Percentiles rank a stretch among this genome's conserved stretches.
Evolutionary conservation across 2,888 invertebrate species (phyloP).

Genomic region (Sepiola atlantica): DNA sequence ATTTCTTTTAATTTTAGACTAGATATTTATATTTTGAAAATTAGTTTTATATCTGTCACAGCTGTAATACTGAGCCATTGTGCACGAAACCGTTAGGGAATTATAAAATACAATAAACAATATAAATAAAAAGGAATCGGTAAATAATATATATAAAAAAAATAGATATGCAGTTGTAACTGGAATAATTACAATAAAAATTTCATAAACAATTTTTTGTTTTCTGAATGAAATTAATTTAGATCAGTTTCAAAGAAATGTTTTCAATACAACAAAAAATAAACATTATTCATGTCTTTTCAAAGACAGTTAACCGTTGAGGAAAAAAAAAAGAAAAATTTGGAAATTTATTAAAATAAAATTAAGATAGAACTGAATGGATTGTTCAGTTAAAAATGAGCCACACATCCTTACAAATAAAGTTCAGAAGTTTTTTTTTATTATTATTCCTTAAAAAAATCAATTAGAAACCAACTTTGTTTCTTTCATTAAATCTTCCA

Average conservation of each 20-base stretch:
- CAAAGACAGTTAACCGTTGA: neutral
- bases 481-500: neutral
- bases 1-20: neutral
- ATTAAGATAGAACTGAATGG: neutral
- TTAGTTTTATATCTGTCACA: neutral
- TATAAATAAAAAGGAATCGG: neutral
- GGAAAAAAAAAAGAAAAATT: neutral
- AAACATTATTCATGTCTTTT: neutral
- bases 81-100: neutral
- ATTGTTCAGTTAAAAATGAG: neutral
- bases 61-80: conserved; percentile 3
- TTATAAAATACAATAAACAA: conserved; percentile 24
- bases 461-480: neutral
- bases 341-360: neutral
- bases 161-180: neutral
- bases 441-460: neutral
- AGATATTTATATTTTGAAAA: neutral
- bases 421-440: neutral
- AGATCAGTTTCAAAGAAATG: neutral
- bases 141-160: neutral
- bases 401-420: neutral
- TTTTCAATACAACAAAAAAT: conserved; percentile 24
- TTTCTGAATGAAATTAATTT: neutral
- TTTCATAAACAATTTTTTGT: neutral
- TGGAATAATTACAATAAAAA: conserved; percentile 32